Evolutionary conservation across 2,888 invertebrate genomes (phyloP).

Genomic region (Ctenicera cuprea): DNA sequence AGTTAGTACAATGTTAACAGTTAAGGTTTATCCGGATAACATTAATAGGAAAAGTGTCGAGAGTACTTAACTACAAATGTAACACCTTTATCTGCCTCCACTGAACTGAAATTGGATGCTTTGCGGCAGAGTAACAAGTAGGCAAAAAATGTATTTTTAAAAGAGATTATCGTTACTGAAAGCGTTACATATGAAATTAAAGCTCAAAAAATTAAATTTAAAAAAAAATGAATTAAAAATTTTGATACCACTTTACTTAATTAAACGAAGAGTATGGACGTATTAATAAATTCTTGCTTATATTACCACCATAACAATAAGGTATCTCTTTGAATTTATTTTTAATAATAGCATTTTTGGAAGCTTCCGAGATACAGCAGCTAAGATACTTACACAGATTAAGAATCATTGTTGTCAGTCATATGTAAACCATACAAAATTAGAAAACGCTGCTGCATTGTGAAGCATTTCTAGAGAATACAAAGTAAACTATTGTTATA

Average conservation of each 20-base stretch:
- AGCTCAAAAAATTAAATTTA: background rate
- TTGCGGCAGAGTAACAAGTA: background rate
- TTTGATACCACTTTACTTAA: no score
- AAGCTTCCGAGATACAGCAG: background rate
- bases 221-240: no score
- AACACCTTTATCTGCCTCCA: conserved; percentile 6
- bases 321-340: no score
- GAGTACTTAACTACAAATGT: conserved; percentile 8
- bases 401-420: conserved; percentile 20
- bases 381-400: conserved; percentile 26
- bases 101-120: background rate
- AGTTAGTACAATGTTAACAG: conserved; percentile 21
- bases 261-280: no score
- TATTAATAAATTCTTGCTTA: no score
- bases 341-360: background rate
- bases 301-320: no score
- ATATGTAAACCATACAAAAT: conserved; percentile 4
- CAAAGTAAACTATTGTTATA: conserved; percentile 27
- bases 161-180: background rate
- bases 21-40: conserved; percentile 31
- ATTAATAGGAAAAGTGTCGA: conserved; percentile 35
- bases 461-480: conserved; percentile 20
- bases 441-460: conserved; percentile 16
- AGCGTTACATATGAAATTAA: background rate
- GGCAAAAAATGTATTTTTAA: background rate